phyloP scores from a whole-genome alignment of 1,140 invertebrate species.

The Hyposmocoma kahamanoa region DNA sequence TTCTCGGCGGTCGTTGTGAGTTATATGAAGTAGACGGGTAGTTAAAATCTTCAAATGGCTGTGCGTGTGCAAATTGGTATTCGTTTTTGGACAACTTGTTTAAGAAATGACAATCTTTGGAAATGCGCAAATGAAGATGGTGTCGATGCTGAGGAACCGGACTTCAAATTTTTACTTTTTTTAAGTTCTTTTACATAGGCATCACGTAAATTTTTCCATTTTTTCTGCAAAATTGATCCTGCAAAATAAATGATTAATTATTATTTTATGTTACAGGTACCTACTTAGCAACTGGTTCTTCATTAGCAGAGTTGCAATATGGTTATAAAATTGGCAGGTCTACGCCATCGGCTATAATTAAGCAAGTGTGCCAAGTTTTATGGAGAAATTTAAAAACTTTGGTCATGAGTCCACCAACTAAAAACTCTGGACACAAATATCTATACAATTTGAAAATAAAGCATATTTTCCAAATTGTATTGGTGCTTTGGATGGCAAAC shows the following conservation, averaged over 20 bases:
- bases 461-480: too few species aligned
- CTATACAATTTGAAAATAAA: too few species aligned
- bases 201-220: conserved; percentile 1
- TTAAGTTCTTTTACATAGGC: conserved; percentile 2
- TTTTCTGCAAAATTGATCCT: conserved; percentile 3
- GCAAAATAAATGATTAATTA: background rate
- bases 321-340: conserved; percentile 1
- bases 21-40: conserved; percentile 3
- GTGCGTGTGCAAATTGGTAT: background rate
- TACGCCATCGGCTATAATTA: background rate
- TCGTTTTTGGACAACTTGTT: conserved; percentile 6
- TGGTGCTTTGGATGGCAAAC: background rate
- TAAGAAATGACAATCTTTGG: conserved; percentile 5
- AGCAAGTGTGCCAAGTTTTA: conserved; percentile 1
- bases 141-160: background rate
- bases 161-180: background rate
- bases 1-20: conserved; percentile 1
- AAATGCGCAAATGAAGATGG: background rate
- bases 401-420: background rate
- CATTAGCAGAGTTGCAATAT: background rate
- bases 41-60: background rate
- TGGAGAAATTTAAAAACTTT: background rate
- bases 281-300: background rate
- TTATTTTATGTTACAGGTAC: background rate
- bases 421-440: background rate